phyloP scores from a whole-genome alignment of 1,140 invertebrate species.

The Orchesella cincta region DNA sequence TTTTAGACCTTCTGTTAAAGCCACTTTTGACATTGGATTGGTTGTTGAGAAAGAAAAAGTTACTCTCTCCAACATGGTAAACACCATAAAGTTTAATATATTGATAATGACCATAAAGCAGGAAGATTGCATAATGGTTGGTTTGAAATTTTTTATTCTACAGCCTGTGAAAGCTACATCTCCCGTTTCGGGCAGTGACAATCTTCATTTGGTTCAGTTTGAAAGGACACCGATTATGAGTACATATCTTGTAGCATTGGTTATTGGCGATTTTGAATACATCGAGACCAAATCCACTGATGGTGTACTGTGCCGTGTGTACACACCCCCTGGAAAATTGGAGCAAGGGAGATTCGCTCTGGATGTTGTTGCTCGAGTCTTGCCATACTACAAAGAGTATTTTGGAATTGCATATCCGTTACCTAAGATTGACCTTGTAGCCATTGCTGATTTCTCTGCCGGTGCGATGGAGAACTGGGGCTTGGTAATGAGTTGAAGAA shows the following conservation, averaged over 20 bases:
- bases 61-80: conserved; percentile 91
- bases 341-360: conserved; percentile 91
- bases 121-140: background rate
- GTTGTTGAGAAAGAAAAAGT: conserved; percentile 74
- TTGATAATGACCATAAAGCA: conserved; percentile 23
- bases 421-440: conserved; percentile 93
- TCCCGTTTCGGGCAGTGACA: conserved; percentile 57
- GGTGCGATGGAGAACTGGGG: conserved; percentile 60
- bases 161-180: conserved; percentile 69
- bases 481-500: background rate
- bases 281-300: conserved; percentile 78
- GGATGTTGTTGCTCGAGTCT: conserved; percentile 78
- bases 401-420: conserved; percentile 93
- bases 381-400: conserved; percentile 92
- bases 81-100: conserved; percentile 39
- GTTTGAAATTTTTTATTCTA: conserved; percentile 28
- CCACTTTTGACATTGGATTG: conserved; percentile 88
- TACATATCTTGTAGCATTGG: conserved; percentile 89
- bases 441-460: conserved; percentile 86
- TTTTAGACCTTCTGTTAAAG: conserved; percentile 78
- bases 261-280: conserved; percentile 92
- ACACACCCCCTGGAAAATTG: conserved; percentile 86
- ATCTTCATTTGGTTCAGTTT: conserved; percentile 71
- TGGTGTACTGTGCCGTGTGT: conserved; percentile 84
- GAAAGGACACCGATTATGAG: conserved; percentile 92